These are phyloP conservation scores for Ditylenchus dipsaci DNA, from an alignment of 1,140 invertebrate species.

Conservation along the genomic window DNA sequence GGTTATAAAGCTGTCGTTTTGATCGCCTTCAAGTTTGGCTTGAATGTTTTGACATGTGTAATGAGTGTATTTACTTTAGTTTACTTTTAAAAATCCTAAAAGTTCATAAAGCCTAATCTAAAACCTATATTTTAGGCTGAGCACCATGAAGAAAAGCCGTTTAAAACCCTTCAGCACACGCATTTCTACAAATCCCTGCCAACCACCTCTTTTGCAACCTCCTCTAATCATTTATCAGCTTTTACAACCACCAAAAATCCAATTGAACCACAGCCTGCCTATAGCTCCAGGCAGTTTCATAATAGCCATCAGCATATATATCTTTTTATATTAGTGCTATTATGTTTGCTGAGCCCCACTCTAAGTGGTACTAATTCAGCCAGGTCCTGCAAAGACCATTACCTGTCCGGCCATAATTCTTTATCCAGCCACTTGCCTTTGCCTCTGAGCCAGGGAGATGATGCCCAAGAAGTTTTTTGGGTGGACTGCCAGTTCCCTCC, in stretches of 20 bases:
- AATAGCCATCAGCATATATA: neutral
- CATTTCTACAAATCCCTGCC: neutral
- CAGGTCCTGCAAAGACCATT: neutral
- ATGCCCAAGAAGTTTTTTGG: neutral
- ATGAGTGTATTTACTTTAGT: too few species aligned
- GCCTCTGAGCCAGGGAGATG: neutral
- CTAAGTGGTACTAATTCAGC: neutral
- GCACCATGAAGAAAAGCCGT: too few species aligned
- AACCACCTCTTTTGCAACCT: neutral
- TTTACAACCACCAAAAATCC: too few species aligned
- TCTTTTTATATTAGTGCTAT: neutral
- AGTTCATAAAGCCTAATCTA: too few species aligned
- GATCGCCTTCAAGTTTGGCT: too few species aligned
- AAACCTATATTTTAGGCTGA: too few species aligned
- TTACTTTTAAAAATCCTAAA: too few species aligned
- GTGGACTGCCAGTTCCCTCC: neutral
- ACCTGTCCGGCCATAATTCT: neutral
- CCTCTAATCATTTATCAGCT: neutral
- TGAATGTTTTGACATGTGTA: too few species aligned
- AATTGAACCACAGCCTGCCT: neutral
- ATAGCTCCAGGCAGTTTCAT: neutral
- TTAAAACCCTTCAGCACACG: too few species aligned
- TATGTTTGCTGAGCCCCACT: neutral
- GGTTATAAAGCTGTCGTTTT: too few species aligned
- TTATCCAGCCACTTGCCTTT: neutral